These are phyloP conservation scores for Cerceris ruficornis DNA, from an alignment of 2,888 invertebrate genomes.

Conservation along the genomic window DNA sequence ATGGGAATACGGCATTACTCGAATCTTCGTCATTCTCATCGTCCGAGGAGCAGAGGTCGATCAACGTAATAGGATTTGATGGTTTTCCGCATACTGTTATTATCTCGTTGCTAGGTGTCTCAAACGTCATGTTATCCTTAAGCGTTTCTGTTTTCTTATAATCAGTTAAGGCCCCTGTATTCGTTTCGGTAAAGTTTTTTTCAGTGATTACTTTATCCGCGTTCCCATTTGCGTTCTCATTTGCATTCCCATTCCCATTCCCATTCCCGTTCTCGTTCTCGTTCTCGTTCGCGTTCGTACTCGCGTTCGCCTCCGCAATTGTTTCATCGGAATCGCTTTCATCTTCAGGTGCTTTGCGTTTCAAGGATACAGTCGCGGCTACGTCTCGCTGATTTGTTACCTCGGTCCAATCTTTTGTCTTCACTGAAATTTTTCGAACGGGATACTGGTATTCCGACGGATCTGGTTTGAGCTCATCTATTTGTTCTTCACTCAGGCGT, in stretches of 20 bases:
- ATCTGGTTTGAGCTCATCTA: constrained; percentile 78
- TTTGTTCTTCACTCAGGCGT: constrained; percentile 81
- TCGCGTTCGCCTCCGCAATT: no score
- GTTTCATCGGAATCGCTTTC: constrained; percentile 30
- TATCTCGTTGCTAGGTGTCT: constrained; percentile 20
- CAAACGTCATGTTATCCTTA: background rate
- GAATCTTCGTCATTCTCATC: constrained; percentile 85
- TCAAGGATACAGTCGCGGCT: constrained; percentile 33
- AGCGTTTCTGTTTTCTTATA: constrained; percentile 1
- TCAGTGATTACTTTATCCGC: constrained; percentile 18
- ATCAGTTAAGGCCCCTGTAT: constrained; percentile 12
- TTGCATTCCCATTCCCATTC: no score
- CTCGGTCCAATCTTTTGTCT: constrained; percentile 33
- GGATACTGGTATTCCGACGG: constrained; percentile 62
- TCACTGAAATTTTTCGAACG: constrained; percentile 42
- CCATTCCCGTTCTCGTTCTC: no score
- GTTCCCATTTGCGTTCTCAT: background rate
- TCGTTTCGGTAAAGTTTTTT: background rate
- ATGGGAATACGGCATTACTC: constrained; percentile 53
- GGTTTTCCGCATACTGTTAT: constrained; percentile 15
- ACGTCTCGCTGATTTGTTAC: constrained; percentile 23
- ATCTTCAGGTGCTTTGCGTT: constrained; percentile 63
- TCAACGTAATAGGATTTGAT: constrained; percentile 73
- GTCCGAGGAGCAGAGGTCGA: constrained; percentile 87
- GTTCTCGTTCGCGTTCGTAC: no score